Evolutionary conservation across 2,113 vertebrate genomes (phyloP).

Genomic region (Manacus vitellinus): DNA sequence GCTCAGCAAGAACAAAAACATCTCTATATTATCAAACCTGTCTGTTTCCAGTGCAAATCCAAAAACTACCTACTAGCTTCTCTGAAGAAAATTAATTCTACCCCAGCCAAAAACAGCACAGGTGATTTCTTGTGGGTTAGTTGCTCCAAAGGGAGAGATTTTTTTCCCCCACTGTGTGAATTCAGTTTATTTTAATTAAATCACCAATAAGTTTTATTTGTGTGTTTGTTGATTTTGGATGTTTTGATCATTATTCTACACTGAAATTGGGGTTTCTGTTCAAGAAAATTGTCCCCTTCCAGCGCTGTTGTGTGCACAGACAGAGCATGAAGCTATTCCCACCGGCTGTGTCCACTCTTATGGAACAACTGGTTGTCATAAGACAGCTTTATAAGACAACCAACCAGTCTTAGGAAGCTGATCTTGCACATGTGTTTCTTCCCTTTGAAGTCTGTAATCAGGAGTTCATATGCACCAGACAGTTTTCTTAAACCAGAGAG

Average conservation of each 20-base stretch:
- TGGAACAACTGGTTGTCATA: not conserved
- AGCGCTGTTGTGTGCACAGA: not conserved
- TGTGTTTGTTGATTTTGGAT: not conserved
- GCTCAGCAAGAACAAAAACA: not conserved
- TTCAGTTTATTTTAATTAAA: not conserved
- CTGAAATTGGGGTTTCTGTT: not conserved
- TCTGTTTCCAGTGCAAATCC: not conserved
- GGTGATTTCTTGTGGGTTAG: not conserved
- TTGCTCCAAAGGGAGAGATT: not conserved
- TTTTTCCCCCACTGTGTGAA: accelerated
- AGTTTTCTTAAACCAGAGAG: constrained; percentile 7
- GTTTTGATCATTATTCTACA: not conserved
- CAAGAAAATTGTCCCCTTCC: not conserved
- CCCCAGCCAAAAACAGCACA: not conserved
- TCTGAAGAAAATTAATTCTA: not conserved
- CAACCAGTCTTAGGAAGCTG: not conserved
- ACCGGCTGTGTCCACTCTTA: not conserved
- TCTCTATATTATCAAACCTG: not conserved
- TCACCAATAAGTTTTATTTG: not conserved
- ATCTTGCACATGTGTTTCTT: constrained; percentile 46
- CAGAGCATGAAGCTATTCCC: not conserved
- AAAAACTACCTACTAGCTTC: not conserved
- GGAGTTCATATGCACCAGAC: constrained; percentile 17
- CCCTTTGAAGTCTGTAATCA: constrained; percentile 61
- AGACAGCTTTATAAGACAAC: constrained; percentile 16